Evolutionary conservation across 2,888 invertebrate species (phyloP).

Genomic region (Pseudococcus jackbeardsleyi): DNA sequence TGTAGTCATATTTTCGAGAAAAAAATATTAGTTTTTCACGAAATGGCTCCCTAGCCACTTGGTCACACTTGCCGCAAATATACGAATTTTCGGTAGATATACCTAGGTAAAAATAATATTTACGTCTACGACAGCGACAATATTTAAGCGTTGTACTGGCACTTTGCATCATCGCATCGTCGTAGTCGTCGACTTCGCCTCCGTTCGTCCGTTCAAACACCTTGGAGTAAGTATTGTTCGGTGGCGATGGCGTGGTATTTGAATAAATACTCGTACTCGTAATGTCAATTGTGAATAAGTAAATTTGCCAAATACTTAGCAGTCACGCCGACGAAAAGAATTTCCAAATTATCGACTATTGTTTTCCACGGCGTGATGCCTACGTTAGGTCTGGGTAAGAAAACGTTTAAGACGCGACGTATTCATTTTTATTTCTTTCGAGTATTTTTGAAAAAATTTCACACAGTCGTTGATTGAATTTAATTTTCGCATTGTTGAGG

Average conservation of each 20-base stretch:
- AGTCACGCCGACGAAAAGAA: constrained; percentile 21
- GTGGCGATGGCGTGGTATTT: background rate
- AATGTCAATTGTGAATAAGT: constrained; percentile 31
- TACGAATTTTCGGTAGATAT: background rate
- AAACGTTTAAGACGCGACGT: background rate
- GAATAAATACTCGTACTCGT: constrained; percentile 8
- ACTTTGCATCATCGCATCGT: background rate
- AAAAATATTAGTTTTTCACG: background rate
- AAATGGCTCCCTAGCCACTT: background rate
- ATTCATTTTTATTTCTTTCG: background rate
- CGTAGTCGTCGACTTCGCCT: background rate
- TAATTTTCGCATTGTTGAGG: constrained; percentile 23
- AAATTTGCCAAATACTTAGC: constrained; percentile 43
- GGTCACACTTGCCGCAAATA: background rate
- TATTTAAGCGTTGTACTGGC: background rate
- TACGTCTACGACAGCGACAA: background rate
- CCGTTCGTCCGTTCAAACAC: background rate
- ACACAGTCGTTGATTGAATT: constrained; percentile 33
- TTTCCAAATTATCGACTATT: constrained; percentile 35
- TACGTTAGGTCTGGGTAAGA: background rate
- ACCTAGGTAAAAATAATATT: background rate
- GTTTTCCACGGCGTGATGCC: background rate
- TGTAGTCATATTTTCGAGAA: background rate
- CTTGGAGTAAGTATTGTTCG: background rate
- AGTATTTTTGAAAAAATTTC: constrained; percentile 24